These are phyloP conservation scores for Agrochola lychnidis DNA, from an alignment of 2,888 invertebrate genomes.

Conservation along the genomic window DNA sequence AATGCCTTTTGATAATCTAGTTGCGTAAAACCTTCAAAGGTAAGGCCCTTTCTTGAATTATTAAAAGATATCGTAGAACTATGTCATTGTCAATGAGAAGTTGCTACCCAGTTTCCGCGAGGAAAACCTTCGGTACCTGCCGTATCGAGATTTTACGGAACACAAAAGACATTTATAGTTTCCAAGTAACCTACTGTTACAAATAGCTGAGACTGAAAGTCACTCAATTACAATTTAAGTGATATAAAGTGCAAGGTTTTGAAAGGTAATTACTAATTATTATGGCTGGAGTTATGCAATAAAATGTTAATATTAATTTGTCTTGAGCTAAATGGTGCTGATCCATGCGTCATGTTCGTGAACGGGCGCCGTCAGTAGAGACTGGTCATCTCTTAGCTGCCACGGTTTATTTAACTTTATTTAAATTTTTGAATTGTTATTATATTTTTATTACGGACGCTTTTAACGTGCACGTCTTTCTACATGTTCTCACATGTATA, in stretches of 20 bases:
- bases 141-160: slow-evolving; percentile 73
- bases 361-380: too few species aligned
- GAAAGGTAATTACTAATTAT: slow-evolving; percentile 58
- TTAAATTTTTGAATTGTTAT: too few species aligned
- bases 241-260: slow-evolving; percentile 64
- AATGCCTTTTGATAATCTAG: slow-evolving; percentile 53
- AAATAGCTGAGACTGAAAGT: slow-evolving; percentile 42
- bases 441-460: too few species aligned
- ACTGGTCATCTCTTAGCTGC: too few species aligned
- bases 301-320: slow-evolving; percentile 56
- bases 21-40: slow-evolving; percentile 55
- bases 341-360: too few species aligned
- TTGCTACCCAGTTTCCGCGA: slow-evolving; percentile 71
- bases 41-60: slow-evolving; percentile 59
- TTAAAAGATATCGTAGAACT: slow-evolving; percentile 61
- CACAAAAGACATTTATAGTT: slow-evolving; percentile 44
- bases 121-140: slow-evolving; percentile 78
- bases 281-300: slow-evolving; percentile 50
- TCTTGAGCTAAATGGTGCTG: too few species aligned
- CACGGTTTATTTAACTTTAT: too few species aligned
- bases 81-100: slow-evolving; percentile 71
- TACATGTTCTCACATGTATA: too few species aligned
- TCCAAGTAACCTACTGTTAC: slow-evolving; percentile 43
- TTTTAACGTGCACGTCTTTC: too few species aligned
- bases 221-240: slow-evolving; percentile 30